phyloP scores from a whole-genome alignment of 2,888 invertebrate genomes.

The Ethmia dodecea region DNA sequence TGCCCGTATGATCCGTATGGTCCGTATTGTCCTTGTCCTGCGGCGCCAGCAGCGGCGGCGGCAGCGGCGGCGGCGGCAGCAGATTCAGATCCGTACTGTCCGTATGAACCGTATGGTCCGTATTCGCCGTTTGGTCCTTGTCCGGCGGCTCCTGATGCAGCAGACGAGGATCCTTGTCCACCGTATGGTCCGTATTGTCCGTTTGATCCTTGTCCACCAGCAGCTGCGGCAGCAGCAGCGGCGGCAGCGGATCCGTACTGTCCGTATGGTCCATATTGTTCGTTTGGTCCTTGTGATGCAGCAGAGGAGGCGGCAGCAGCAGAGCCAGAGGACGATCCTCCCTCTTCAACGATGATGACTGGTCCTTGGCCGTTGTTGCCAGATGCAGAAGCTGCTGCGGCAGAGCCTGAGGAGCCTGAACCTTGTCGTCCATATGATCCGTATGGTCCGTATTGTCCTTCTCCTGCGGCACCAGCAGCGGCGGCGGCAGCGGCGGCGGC shows the following conservation, averaged over 20 bases:
- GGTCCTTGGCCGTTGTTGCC: too few species aligned
- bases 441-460: slow-evolving; percentile 4
- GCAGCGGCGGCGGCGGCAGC: slow-evolving; percentile 2
- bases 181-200: not conserved
- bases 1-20: too few species aligned
- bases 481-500: slow-evolving; percentile 2
- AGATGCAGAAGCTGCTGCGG: slow-evolving; percentile 1
- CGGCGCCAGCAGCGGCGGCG: too few species aligned
- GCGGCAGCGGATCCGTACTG: slow-evolving; percentile 2
- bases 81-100: slow-evolving; percentile 1
- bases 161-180: slow-evolving; percentile 1
- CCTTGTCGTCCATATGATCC: slow-evolving; percentile 1
- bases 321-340: too few species aligned
- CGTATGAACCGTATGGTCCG: too few species aligned
- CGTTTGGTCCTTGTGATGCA: not conserved
- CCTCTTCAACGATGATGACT: too few species aligned
- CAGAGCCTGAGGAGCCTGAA: slow-evolving; percentile 6
- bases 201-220: not conserved
- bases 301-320: too few species aligned
- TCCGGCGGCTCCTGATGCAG: not conserved
- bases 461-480: not conserved
- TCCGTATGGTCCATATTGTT: not conserved
- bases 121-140: too few species aligned
- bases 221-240: slow-evolving; percentile 2
- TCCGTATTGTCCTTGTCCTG: too few species aligned